Percentiles rank a stretch among this genome's conserved stretches.
These are phyloP conservation scores for Chlorocebus sabaeus DNA, from an alignment of 2,113 vertebrate species.

Conservation along the genomic window DNA sequence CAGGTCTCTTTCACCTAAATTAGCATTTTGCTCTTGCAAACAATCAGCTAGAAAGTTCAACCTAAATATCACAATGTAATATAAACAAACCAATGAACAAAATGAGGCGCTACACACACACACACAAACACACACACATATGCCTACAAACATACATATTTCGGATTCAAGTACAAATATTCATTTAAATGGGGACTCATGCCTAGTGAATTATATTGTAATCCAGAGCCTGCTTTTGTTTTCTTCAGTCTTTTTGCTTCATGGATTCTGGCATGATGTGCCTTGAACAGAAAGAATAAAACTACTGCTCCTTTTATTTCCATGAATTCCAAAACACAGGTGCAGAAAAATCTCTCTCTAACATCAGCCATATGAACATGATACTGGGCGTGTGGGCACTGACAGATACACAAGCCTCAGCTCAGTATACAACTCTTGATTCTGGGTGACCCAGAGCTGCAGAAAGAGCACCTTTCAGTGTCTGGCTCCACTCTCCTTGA, in stretches of 20 bases:
- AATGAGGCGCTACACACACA: background rate
- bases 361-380: background rate
- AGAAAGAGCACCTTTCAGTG: background rate
- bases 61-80: background rate
- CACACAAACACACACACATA: no score
- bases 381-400: rapidly evolving
- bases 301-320: background rate
- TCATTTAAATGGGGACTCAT: background rate
- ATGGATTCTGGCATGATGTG: background rate
- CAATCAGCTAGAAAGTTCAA: background rate
- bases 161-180: background rate
- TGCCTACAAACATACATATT: background rate
- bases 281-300: background rate
- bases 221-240: background rate
- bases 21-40: background rate
- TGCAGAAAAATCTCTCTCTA: background rate
- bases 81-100: background rate
- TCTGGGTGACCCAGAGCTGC: background rate
- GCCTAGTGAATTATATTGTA: background rate
- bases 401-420: rapidly evolving
- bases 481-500: background rate
- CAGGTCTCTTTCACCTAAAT: background rate
- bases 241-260: background rate
- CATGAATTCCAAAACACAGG: background rate
- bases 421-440: background rate